Percentiles rank a stretch among this genome's conserved stretches.
These are phyloP conservation scores for Gymnoscelis rufifasciata DNA, from an alignment of 2,888 invertebrate species.

Conservation along the genomic window DNA sequence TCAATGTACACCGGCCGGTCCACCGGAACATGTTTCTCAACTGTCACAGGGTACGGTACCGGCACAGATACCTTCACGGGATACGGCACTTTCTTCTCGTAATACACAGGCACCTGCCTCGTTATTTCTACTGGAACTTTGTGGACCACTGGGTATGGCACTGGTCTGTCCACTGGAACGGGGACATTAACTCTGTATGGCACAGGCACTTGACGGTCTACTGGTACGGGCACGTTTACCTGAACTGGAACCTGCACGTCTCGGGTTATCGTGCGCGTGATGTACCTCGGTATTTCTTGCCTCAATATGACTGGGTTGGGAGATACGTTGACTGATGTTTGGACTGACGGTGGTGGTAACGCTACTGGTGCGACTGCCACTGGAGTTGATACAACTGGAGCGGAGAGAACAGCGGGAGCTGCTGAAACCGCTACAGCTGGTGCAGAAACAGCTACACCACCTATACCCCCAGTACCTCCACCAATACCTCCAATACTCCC, in stretches of 20 bases:
- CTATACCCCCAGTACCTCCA: constrained; percentile 1
- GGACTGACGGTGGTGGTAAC: constrained; percentile 44
- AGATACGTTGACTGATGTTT: constrained; percentile 59
- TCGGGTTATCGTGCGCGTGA: constrained; percentile 67
- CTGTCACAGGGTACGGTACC: constrained; percentile 80
- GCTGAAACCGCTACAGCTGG: constrained; percentile 20
- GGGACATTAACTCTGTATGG: constrained; percentile 76
- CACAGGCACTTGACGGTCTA: constrained; percentile 67
- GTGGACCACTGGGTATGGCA: constrained; percentile 75
- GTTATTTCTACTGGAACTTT: constrained; percentile 73
- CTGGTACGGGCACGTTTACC: constrained; percentile 73
- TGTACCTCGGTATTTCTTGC: constrained; percentile 67
- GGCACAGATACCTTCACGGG: constrained; percentile 72
- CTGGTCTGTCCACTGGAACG: constrained; percentile 72
- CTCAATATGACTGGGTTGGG: constrained; percentile 69
- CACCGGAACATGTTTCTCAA: constrained; percentile 78
- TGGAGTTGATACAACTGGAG: constrained; percentile 15
- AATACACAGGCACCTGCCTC: constrained; percentile 69
- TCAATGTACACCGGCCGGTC: constrained; percentile 80
- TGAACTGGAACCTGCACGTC: constrained; percentile 68
- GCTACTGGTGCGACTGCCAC: constrained; percentile 29
- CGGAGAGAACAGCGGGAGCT: constrained; percentile 13
- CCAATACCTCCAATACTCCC: not conserved
- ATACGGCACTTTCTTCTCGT: constrained; percentile 70
- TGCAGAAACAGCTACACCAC: constrained; percentile 14